Base-by-base conservation (phyloP, 2,888 invertebrate species). In the Nasonovia ribisnigri region DNA sequence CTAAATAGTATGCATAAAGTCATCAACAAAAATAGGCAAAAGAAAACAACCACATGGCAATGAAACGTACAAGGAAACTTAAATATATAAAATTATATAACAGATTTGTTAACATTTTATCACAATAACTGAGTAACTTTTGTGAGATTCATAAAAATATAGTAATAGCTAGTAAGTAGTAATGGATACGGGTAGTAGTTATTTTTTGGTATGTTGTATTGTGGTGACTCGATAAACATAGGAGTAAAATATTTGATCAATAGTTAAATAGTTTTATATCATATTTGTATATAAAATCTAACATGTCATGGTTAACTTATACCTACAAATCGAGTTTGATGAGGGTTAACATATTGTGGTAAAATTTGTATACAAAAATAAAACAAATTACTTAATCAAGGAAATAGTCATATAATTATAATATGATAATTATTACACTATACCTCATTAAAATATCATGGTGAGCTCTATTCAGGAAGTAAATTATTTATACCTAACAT, bases 301-400 rank as follows among this genome's bases (percentile, higher is more conserved):
- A 87, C 3, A 60, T 46, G 24, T 60, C 24, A 60, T 36, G 46
- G 46, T 87, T 87, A 87, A 67, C 36, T 36, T 57, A 67, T 36
- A 77, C 3, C 3, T 77, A 57, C 24, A 84, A 43, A 57, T 43
- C 5, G 1, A 43, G 20, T 91, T 57, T 77, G 29, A 48, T 43
- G 43, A 3, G 48, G n/a, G 24, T 77, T 43, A 88, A 92, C 36
- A 88, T 29, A 29, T 88, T 54, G 13, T 77, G 43, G 13, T 88
- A 54, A 88, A 92, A 43, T 48, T 29, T 92, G n/a, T 54, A 29
- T 92, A 88, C 43, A 92, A 88, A 92, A 92, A 92, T 92, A 92
- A 42, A 77, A 77, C 6, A 77, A 88, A 13, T 86, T 77, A 88
- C 51, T 77, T 88, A 29, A 88, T 77, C n/a, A 1, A 67, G 10